These are phyloP conservation scores for Taphrorychus bicolor DNA, from an alignment of 2,888 invertebrate species.

Conservation along the genomic window DNA sequence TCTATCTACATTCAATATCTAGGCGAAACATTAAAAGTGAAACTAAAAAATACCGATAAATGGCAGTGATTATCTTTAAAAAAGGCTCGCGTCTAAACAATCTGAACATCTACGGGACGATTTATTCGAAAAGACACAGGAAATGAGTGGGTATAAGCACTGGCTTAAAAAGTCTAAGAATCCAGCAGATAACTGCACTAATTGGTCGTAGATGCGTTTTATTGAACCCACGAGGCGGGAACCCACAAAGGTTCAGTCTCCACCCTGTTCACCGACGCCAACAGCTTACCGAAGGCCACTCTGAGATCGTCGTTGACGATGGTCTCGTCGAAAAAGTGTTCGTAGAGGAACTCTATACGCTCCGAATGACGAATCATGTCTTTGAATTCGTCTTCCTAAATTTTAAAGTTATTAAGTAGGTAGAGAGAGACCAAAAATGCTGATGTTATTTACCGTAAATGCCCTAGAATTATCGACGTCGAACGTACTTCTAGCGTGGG, in stretches of 20 bases:
- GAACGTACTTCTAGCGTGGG: constrained; percentile 89
- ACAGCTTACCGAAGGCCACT: constrained; percentile 83
- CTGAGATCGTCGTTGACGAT: constrained; percentile 92
- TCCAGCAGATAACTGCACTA: neutral
- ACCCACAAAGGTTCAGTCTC: constrained; percentile 97
- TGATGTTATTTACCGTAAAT: constrained; percentile 89
- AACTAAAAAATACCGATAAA: neutral
- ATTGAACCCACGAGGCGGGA: constrained; percentile 93
- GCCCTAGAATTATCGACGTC: constrained; percentile 89
- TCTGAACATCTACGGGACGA: too few relatives aligned
- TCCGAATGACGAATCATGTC: constrained; percentile 86
- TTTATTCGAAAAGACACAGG: neutral
- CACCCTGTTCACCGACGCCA: constrained; percentile 80
- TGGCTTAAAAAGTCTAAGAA: too few relatives aligned
- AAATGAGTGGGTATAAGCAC: too few relatives aligned
- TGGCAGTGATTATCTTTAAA: neutral
- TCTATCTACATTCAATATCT: neutral
- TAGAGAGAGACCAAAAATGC: too few relatives aligned
- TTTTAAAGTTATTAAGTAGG: too few relatives aligned
- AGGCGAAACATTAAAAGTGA: neutral
- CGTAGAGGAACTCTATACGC: constrained; percentile 90
- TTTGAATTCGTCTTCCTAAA: constrained; percentile 88
- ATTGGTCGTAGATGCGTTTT: neutral
- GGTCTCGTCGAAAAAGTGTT: constrained; percentile 92
- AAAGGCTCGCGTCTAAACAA: too few relatives aligned